Percentiles rank a stretch among this genome's conserved stretches.
phyloP scores from a whole-genome alignment of 2,888 invertebrate genomes.

The Phanerotoma sp. region DNA sequence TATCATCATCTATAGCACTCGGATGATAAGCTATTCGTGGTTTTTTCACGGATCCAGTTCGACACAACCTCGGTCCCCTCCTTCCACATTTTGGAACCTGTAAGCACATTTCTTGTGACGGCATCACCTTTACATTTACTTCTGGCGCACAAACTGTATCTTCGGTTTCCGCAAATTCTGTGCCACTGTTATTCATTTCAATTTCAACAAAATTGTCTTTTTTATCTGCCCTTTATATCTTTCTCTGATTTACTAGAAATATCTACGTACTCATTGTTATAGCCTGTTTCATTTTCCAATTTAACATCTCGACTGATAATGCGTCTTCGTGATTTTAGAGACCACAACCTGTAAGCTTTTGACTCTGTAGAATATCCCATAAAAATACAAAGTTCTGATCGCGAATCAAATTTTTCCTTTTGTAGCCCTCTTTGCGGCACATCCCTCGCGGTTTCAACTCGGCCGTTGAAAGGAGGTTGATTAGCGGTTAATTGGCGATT shows the following conservation, averaged over 20 bases:
- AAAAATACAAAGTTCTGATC: neutral
- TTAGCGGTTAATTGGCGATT: too few relatives aligned
- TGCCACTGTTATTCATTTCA: too few relatives aligned
- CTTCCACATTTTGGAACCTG: conserved; percentile 12
- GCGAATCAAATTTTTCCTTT: neutral
- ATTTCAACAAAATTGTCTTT: too few relatives aligned
- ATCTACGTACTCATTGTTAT: conserved; percentile 4
- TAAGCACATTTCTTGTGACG: neutral
- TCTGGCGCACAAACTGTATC: too few relatives aligned
- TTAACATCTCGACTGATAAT: conserved; percentile 12
- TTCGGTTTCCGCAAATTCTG: too few relatives aligned
- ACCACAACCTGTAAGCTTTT: too few relatives aligned
- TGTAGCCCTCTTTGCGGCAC: neutral
- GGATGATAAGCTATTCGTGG: conserved; percentile 17
- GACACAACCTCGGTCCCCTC: conserved; percentile 13
- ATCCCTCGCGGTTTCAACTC: too few relatives aligned
- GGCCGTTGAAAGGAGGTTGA: too few relatives aligned
- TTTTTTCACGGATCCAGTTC: conserved; percentile 19
- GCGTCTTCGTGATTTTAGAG: too few relatives aligned
- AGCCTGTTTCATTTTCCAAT: conserved; percentile 8
- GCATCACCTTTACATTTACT: neutral
- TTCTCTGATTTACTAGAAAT: conserved; percentile 11
- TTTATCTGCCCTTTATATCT: too few relatives aligned
- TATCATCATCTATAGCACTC: neutral
- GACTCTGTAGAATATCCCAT: too few relatives aligned